Conservation (phyloP, 2,113 vertebrate genomes). For the Rhinogobius similis region DNA sequence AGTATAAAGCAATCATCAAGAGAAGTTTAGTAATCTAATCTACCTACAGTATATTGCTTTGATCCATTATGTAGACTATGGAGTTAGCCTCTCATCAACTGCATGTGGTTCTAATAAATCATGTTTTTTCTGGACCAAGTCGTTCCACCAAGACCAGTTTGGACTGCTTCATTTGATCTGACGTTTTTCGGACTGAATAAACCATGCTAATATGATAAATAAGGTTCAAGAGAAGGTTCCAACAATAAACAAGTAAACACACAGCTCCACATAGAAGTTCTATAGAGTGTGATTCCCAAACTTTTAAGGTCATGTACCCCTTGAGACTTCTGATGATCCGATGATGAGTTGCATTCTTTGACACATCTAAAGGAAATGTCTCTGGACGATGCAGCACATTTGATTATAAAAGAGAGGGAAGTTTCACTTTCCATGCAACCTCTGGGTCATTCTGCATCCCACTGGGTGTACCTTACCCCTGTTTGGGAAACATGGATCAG, state of each 20-base stretch:
- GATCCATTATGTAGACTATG: slow-evolving; percentile 43
- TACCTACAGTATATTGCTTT: slow-evolving; percentile 44
- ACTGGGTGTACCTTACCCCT: too few species aligned
- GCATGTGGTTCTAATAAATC: slow-evolving; percentile 72
- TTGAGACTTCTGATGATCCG: too few species aligned
- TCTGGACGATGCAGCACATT: too few species aligned
- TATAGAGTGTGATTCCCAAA: too few species aligned
- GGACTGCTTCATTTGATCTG: not conserved
- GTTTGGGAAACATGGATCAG: too few species aligned
- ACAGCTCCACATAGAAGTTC: not conserved
- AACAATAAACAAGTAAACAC: not conserved
- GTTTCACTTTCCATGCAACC: too few species aligned
- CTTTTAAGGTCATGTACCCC: too few species aligned
- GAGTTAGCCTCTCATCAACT: slow-evolving; percentile 52
- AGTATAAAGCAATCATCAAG: slow-evolving; percentile 59
- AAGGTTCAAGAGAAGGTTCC: not conserved
- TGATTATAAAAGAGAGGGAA: too few species aligned
- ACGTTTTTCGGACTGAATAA: not conserved
- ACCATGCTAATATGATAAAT: not conserved
- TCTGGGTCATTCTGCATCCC: too few species aligned
- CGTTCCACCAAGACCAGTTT: not conserved
- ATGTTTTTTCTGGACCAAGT: slow-evolving; percentile 52
- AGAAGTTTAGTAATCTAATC: slow-evolving; percentile 57
- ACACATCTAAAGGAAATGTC: too few species aligned
- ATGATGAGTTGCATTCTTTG: too few species aligned